Conservation (phyloP, 2,113 vertebrate species). For the Monopterus albus region DNA sequence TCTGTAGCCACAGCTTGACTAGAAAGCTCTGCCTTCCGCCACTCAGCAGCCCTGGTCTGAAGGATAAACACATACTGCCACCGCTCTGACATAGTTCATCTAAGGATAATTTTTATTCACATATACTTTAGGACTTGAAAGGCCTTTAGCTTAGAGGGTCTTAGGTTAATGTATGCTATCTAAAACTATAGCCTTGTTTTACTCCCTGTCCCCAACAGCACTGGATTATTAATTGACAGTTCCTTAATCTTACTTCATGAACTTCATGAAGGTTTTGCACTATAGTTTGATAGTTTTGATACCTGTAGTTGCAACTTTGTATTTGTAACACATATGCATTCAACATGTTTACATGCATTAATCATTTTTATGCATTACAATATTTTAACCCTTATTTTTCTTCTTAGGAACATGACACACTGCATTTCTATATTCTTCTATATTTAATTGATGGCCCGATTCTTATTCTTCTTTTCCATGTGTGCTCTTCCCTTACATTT, state of each 20-base stretch:
- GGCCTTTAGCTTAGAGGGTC: conserved; percentile 34
- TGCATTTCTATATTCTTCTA: no score
- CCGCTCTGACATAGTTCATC: conserved; percentile 63
- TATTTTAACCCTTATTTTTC: no score
- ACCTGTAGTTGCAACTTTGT: no score
- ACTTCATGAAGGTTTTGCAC: no score
- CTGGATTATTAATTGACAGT: neutral
- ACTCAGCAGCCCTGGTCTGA: conserved; percentile 55
- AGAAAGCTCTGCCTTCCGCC: conserved; percentile 68
- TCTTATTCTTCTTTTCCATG: neutral
- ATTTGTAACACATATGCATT: no score
- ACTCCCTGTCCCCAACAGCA: neutral
- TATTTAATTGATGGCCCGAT: neutral
- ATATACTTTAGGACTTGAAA: conserved; percentile 44
- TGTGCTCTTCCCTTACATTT: neutral
- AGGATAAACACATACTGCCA: conserved; percentile 70
- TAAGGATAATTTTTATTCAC: conserved; percentile 50
- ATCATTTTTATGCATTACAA: no score
- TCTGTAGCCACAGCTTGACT: conserved; percentile 56
- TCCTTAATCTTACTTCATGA: neutral
- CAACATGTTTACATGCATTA: no score
- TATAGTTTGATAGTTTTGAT: no score
- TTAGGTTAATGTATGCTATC: conserved; percentile 16
- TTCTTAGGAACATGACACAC: no score
- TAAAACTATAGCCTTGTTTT: conserved; percentile 21